These are phyloP conservation scores for Lagopus leucura DNA, from an alignment of 2,113 vertebrate species.

Conservation along the genomic window DNA sequence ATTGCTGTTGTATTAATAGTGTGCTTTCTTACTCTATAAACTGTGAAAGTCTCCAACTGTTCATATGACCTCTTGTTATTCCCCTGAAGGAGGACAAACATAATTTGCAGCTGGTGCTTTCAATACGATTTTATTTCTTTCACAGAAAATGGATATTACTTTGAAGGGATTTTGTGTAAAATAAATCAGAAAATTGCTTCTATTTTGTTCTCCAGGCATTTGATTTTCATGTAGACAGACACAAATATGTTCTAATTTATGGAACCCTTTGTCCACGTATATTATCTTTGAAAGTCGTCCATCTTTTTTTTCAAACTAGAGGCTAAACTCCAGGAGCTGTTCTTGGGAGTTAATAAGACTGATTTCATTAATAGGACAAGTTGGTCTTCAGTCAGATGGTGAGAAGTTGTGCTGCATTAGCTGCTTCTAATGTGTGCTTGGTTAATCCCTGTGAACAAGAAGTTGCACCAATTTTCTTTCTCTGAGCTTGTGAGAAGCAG, in stretches of 20 bases:
- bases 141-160: neutral
- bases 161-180: neutral
- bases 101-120: neutral
- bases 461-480: neutral
- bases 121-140: neutral
- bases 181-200: neutral
- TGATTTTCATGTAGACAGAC: neutral
- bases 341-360: neutral
- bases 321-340: neutral
- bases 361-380: neutral
- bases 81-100: neutral
- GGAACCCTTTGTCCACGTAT: neutral
- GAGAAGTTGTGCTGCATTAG: neutral
- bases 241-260: neutral
- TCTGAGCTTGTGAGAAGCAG: neutral
- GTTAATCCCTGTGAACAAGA: neutral
- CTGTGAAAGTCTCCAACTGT: neutral
- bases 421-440: neutral
- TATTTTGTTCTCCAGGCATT: neutral
- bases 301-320: conserved; percentile 7
- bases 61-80: neutral
- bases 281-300: neutral
- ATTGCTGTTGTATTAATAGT: neutral
- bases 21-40: neutral
- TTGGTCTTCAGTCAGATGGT: neutral